Evolutionary conservation across 2,113 vertebrate genomes (phyloP).

Genomic region (Phrynosoma platyrhinos): DNA sequence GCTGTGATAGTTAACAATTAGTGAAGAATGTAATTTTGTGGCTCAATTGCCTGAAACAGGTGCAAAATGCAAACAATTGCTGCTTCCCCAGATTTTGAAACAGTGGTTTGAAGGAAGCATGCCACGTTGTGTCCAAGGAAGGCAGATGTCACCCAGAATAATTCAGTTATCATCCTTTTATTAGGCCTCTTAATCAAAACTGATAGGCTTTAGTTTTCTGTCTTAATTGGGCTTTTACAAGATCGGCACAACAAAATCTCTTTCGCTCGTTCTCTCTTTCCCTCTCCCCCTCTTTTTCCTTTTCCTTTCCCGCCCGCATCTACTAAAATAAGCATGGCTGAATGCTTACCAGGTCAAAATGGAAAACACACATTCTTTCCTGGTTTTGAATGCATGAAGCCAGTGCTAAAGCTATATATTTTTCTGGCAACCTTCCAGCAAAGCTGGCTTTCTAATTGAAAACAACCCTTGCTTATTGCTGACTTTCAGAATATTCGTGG

Average conservation of each 20-base stretch:
- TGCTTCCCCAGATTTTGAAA: not conserved
- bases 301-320: not conserved
- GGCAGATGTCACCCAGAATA: not conserved
- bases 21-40: conserved; percentile 49
- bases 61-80: conserved; percentile 6
- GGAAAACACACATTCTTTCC: conserved; percentile 38
- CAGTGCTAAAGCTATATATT: conserved; percentile 47
- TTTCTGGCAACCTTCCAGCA: conserved; percentile 57
- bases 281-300: not conserved
- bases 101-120: not conserved
- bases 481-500: conserved; percentile 58
- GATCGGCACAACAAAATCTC: not conserved
- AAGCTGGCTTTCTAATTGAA: conserved; percentile 65
- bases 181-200: not conserved
- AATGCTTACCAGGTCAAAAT: conserved; percentile 26
- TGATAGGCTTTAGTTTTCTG: not conserved
- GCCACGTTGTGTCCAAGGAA: not conserved
- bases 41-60: conserved; percentile 46
- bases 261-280: not conserved
- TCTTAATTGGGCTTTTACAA: not conserved
- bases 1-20: conserved; percentile 24
- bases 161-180: not conserved
- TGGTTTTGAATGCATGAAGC: conserved; percentile 18
- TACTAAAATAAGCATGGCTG: conserved; percentile 5
- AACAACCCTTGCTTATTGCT: conserved; percentile 59